Evolutionary conservation across 2,113 vertebrate genomes (phyloP), one percentile per base, ranked within the genome.

Genomic region (Stegastes partitus): DNA sequence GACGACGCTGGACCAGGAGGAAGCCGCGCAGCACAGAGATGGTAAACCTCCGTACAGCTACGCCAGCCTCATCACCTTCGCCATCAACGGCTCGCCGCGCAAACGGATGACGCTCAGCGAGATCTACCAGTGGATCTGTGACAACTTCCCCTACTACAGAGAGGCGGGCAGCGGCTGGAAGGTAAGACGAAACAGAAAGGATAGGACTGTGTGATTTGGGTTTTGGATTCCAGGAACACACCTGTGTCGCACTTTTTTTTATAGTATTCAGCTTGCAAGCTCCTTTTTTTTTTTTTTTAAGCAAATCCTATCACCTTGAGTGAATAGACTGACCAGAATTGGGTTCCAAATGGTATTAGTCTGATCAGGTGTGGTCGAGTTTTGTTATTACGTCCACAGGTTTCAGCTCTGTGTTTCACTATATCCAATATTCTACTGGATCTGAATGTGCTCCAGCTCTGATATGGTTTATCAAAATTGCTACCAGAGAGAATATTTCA

Each of bases 131-230:
- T 94, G 92, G 91, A 94, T 94, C 85, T 93, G 93, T 47, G 93
- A 97, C 93, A 97, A 97, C 93, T 97, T 97, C 75, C 97, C 97
- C 4, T 97, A 97, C 92, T 97, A 97, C 92, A 91, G 96, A 88
- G 97, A 97, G 90, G 97, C 96, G 34, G 97, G 97, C 88, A 97
- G 96, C 62, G 97, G 97, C 86, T 97, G 97, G 97, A 97, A 97
- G 96, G 97, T 97, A 96, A 94, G 82, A 58, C 0, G 0, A 23
- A 11, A 72, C 11, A 15, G 11, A 25, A 67, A 10, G 44, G 0
- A 57, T 4, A n/a, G 42, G 42, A 10, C 11, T 11, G 11, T 44
- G 4, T 59, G 11, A 62, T 15, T 15, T 42, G 14, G 39, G 12
- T 70, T 16, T 5, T 19, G 3, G 37, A 15, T 42, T 42, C 39